Evolutionary conservation across 2,797 vertebrate species (phyloP).

Genomic region (Merluccius polli): DNA sequence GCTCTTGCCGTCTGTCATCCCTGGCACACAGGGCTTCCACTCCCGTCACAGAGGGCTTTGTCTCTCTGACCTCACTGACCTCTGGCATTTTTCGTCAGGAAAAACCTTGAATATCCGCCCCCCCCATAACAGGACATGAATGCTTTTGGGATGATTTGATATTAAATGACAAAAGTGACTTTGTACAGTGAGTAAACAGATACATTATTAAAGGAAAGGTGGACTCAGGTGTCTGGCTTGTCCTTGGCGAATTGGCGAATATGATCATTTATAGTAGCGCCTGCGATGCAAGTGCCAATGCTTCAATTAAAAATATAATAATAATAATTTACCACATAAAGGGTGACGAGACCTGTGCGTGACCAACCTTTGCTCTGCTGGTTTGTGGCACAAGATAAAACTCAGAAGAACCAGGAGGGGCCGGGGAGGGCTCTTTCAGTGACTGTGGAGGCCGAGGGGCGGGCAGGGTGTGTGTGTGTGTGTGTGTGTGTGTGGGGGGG

Average conservation of each 20-base stretch:
- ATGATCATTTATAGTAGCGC: background rate
- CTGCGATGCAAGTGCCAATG: background rate
- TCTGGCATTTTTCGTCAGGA: constrained; percentile 68
- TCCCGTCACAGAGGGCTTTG: constrained; percentile 73
- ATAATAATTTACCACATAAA: too few relatives aligned
- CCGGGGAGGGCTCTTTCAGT: background rate
- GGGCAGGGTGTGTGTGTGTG: constrained; percentile 34
- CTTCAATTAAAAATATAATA: too few relatives aligned
- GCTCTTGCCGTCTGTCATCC: constrained; percentile 76
- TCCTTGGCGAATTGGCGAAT: background rate
- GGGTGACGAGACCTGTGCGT: constrained; percentile 30
- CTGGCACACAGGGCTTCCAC: constrained; percentile 71
- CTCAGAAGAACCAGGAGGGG: background rate
- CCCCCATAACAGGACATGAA: constrained; percentile 52
- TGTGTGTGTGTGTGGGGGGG: constrained; percentile 27
- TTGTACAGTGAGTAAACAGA: background rate
- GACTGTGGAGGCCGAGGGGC: background rate
- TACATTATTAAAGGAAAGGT: background rate
- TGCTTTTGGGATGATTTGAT: constrained; percentile 33
- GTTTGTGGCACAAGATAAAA: constrained; percentile 35
- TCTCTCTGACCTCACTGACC: constrained; percentile 72
- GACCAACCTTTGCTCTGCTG: constrained; percentile 45
- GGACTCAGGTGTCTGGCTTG: background rate
- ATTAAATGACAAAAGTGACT: constrained; percentile 22
- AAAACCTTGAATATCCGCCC: constrained; percentile 53